These are phyloP conservation scores for Grus americana DNA, from an alignment of 2,113 vertebrate genomes.

Conservation along the genomic window DNA sequence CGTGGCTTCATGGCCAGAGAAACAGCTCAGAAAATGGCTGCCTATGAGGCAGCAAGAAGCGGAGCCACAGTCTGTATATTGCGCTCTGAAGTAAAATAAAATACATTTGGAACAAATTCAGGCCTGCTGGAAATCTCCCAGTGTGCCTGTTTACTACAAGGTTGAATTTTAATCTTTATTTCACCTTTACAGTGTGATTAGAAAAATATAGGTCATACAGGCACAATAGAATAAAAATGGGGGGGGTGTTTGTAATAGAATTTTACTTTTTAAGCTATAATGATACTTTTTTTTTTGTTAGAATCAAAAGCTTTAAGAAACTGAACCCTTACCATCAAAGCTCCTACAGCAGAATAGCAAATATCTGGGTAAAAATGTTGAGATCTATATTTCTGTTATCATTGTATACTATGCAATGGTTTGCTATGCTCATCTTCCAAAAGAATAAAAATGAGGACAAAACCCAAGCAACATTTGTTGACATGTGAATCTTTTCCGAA, in stretches of 20 bases:
- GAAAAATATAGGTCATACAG: background rate
- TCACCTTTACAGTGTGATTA: background rate
- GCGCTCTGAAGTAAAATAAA: slow-evolving; percentile 34
- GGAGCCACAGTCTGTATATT: slow-evolving; percentile 14
- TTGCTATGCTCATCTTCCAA: background rate
- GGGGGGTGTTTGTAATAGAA: background rate
- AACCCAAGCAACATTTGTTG: background rate
- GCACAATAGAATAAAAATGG: background rate
- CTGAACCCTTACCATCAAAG: background rate
- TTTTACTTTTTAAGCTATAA: background rate
- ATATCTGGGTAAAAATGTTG: background rate
- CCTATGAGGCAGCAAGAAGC: slow-evolving; percentile 1
- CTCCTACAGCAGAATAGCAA: background rate
- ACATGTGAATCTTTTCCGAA: background rate
- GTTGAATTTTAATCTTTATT: background rate
- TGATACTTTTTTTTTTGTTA: background rate
- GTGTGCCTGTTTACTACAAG: background rate
- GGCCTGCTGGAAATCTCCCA: background rate
- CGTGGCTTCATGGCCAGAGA: slow-evolving; percentile 16
- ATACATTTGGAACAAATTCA: background rate
- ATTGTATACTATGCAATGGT: background rate
- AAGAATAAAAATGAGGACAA: background rate
- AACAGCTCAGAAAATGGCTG: slow-evolving; percentile 2
- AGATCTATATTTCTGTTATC: background rate
- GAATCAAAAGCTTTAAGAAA: background rate